Evolutionary conservation across 2,113 vertebrate species (phyloP).

Genomic region (Bos javanicus): DNA sequence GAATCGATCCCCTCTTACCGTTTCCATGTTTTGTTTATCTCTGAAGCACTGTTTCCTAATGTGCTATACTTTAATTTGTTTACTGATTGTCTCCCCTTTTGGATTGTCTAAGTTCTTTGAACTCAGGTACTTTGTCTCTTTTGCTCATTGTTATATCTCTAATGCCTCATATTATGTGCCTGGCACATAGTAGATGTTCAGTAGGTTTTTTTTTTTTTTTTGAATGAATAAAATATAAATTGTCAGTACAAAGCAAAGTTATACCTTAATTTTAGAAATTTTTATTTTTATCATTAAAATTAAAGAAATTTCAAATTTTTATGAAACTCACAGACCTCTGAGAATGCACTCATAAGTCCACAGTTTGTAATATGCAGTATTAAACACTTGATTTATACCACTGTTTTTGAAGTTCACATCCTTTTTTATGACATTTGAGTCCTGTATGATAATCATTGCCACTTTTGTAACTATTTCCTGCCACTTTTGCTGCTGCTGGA

Average conservation of each 20-base stretch:
- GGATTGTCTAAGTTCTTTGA: background rate
- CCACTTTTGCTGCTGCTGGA: background rate
- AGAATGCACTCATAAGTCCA: background rate
- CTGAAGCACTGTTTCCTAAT: background rate
- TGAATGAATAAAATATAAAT: background rate
- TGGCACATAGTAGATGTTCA: background rate
- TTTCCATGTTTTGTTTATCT: background rate
- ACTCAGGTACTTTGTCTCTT: background rate
- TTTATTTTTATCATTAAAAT: slow-evolving; percentile 15
- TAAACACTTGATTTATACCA: background rate
- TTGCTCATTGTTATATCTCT: background rate
- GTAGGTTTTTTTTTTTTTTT: background rate
- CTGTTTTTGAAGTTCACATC: background rate
- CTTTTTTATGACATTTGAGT: background rate
- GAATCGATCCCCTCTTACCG: background rate
- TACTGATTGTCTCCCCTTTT: background rate
- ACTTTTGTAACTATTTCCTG: background rate
- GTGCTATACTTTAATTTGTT: background rate
- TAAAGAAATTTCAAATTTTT: background rate
- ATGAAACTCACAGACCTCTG: background rate
- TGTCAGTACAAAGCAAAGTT: background rate
- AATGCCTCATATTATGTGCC: background rate
- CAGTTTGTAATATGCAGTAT: background rate
- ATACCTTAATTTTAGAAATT: background rate
- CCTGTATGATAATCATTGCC: background rate